Conservation (phyloP, 2,888 invertebrate genomes). For the Syrphus vitripennis region DNA sequence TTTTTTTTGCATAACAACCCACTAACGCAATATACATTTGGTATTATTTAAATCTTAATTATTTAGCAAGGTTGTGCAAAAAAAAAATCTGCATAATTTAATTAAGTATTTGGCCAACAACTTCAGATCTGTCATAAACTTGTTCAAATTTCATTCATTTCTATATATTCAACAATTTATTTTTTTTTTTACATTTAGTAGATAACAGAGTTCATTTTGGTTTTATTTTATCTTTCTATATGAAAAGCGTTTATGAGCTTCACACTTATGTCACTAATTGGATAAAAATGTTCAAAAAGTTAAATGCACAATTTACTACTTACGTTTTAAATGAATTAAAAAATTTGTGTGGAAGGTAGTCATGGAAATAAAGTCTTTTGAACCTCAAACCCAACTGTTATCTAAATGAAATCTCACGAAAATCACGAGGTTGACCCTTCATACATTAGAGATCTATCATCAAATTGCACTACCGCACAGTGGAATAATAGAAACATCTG, state of each 20-base stretch:
- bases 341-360: not conserved
- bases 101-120: not conserved
- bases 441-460: not conserved
- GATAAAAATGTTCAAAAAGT: not conserved
- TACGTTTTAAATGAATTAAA: not conserved
- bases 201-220: not conserved
- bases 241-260: not conserved
- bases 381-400: not conserved
- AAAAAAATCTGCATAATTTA: slow-evolving; percentile 9
- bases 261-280: slow-evolving; percentile 15
- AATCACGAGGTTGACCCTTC: slow-evolving; percentile 20
- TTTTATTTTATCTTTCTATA: not conserved
- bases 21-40: not conserved
- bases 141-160: not conserved
- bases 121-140: not conserved
- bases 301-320: not conserved
- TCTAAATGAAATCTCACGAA: slow-evolving; percentile 6
- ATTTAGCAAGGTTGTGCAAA: slow-evolving; percentile 18
- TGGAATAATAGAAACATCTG: not conserved
- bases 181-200: not conserved
- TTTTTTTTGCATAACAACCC: slow-evolving; percentile 1
- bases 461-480: not conserved
- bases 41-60: slow-evolving; percentile 7
- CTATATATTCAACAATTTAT: not conserved
- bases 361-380: slow-evolving; percentile 2